These are phyloP conservation scores for Cephus nigrinus DNA, from an alignment of 2,888 invertebrate genomes.

Conservation along the genomic window DNA sequence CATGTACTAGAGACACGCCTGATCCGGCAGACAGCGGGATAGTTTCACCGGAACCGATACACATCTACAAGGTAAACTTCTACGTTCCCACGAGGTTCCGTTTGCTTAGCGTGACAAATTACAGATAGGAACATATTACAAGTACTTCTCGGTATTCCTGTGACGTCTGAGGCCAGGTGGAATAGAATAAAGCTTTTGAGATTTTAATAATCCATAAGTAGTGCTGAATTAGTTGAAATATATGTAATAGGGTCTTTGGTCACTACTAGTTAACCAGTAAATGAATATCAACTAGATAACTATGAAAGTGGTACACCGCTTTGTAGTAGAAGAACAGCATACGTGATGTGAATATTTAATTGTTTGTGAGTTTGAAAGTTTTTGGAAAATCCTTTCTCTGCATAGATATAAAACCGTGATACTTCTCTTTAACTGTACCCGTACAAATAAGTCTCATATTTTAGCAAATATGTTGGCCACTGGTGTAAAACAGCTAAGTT, in stretches of 20 bases:
- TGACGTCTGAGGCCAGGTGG: neutral
- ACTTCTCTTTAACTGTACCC: neutral
- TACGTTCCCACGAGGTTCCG: neutral
- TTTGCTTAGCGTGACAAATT: neutral
- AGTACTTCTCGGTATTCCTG: neutral
- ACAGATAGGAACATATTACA: neutral
- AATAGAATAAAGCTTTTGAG: neutral
- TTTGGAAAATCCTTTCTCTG: neutral
- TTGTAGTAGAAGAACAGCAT: neutral
- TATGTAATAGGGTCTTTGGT: neutral
- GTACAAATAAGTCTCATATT: neutral
- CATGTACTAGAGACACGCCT: conserved; percentile 44
- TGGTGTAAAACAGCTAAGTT: neutral
- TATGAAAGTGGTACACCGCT: neutral
- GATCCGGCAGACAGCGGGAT: conserved; percentile 53
- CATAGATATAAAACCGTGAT: neutral
- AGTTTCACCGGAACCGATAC: conserved; percentile 69
- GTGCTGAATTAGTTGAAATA: neutral
- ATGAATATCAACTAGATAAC: neutral
- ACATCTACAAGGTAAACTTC: conserved; percentile 47
- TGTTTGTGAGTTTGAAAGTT: neutral
- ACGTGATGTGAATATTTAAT: neutral
- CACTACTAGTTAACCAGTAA: neutral
- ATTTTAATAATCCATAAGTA: neutral
- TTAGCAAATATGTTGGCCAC: neutral